These are phyloP conservation scores for Ctenomys sociabilis DNA, from an alignment of 2,113 vertebrate species.

Conservation along the genomic window DNA sequence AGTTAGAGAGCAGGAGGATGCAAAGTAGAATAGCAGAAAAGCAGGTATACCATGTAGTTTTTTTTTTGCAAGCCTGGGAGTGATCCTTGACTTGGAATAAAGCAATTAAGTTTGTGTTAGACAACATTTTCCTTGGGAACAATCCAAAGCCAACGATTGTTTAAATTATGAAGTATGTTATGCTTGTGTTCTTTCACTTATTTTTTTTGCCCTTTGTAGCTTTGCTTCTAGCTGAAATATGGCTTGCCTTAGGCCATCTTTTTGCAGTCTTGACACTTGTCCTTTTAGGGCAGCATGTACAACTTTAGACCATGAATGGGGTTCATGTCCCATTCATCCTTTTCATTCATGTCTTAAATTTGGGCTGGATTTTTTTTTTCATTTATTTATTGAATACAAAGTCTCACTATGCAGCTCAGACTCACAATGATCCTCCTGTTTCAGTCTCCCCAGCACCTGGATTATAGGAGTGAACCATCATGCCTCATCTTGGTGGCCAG, in stretches of 20 bases:
- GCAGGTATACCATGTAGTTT: not conserved
- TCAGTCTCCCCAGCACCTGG: too few relatives aligned
- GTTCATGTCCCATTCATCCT: not conserved
- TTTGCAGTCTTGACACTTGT: not conserved
- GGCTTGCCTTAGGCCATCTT: not conserved
- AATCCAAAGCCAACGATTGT: not conserved
- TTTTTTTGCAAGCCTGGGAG: not conserved
- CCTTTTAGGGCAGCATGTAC: not conserved
- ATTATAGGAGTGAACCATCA: too few relatives aligned
- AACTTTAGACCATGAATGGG: not conserved
- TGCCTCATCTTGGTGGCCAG: too few relatives aligned
- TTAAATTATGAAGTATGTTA: not conserved
- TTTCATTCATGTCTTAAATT: not conserved
- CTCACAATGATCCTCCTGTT: too few relatives aligned
- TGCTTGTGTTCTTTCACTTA: not conserved
- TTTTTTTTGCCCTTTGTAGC: not conserved
- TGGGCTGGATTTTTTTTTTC: not conserved
- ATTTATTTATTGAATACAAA: too few relatives aligned
- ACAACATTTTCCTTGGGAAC: not conserved
- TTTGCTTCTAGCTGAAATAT: not conserved
- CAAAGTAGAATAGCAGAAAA: not conserved
- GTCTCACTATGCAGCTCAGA: too few relatives aligned
- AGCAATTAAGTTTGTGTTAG: not conserved
- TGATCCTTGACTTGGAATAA: not conserved
- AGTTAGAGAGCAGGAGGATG: not conserved